A percentile compares a stretch with the other conserved stretches of the same genome.
Conservation (phyloP, 2,888 invertebrate genomes). For the Diadegma fenestrale region DNA sequence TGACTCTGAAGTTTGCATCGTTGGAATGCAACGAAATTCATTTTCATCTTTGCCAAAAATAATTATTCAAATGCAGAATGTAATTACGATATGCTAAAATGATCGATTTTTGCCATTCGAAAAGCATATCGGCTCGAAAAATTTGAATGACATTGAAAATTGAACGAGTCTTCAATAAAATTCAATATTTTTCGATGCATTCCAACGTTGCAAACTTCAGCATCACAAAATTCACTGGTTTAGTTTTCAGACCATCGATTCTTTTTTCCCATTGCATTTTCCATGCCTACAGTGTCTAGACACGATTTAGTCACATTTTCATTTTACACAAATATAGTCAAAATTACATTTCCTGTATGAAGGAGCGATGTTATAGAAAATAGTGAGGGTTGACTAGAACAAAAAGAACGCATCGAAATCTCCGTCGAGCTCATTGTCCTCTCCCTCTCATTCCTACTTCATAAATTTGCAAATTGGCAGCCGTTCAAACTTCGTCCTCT, state of each 20-base stretch:
- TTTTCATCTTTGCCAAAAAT: too few relatives aligned
- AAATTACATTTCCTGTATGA: background rate
- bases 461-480: constrained; percentile 71
- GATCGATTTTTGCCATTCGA: too few relatives aligned
- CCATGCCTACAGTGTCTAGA: background rate
- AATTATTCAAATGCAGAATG: too few relatives aligned
- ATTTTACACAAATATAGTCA: background rate
- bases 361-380: background rate
- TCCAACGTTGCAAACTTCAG: too few relatives aligned
- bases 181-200: too few relatives aligned
- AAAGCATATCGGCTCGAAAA: too few relatives aligned
- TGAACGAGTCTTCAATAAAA: too few relatives aligned
- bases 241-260: background rate
- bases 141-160: too few relatives aligned
- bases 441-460: constrained; percentile 62
- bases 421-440: constrained; percentile 61
- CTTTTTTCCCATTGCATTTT: background rate
- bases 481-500: constrained; percentile 62
- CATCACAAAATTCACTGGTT: background rate
- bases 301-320: constrained; percentile 1
- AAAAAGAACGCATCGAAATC: constrained; percentile 30
- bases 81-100: too few relatives aligned
- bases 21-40: too few relatives aligned
- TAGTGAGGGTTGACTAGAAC: background rate
- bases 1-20: too few relatives aligned